Percentiles rank a stretch among this genome's conserved stretches.
phyloP scores from a whole-genome alignment of 2,888 invertebrate species.

The Cepaea hortensis region DNA sequence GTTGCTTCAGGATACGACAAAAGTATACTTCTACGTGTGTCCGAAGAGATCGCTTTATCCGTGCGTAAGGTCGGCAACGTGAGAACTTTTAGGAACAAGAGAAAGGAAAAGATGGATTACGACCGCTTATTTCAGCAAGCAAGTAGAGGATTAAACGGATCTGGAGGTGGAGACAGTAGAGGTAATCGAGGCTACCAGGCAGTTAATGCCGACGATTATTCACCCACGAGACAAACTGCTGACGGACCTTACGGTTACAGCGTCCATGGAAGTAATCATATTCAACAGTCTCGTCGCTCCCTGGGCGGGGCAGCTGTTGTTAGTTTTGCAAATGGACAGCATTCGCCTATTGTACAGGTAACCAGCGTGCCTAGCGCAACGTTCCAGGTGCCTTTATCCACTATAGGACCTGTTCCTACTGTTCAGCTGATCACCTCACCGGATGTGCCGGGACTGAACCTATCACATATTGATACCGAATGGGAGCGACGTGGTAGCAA shows the following conservation, averaged over 20 bases:
- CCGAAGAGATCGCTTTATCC: not conserved
- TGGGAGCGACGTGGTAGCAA: conserved; percentile 59
- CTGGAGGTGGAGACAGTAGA: not conserved
- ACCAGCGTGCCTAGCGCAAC: conserved; percentile 7
- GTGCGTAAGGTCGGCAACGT: not conserved
- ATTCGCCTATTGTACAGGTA: not conserved
- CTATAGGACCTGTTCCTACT: conserved; percentile 32
- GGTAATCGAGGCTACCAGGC: conserved; percentile 21
- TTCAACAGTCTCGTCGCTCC: not conserved
- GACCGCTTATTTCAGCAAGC: conserved; percentile 36
- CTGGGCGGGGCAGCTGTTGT: not conserved
- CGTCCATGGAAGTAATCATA: not conserved
- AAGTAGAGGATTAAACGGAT: conserved; percentile 27
- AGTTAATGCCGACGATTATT: not conserved
- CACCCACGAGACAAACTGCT: not conserved
- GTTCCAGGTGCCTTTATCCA: conserved; percentile 31
- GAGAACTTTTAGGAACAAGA: not conserved
- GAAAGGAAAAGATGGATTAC: conserved; percentile 30
- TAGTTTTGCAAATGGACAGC: not conserved
- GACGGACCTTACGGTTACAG: not conserved
- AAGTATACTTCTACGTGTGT: not conserved
- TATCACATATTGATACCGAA: conserved; percentile 61
- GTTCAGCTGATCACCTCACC: conserved; percentile 41
- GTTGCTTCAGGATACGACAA: not conserved
- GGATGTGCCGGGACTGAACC: conserved; percentile 54